Percentiles rank a stretch among this genome's conserved stretches.
These are phyloP conservation scores for Mya arenaria DNA, from an alignment of 1,140 invertebrate genomes.

Conservation along the genomic window DNA sequence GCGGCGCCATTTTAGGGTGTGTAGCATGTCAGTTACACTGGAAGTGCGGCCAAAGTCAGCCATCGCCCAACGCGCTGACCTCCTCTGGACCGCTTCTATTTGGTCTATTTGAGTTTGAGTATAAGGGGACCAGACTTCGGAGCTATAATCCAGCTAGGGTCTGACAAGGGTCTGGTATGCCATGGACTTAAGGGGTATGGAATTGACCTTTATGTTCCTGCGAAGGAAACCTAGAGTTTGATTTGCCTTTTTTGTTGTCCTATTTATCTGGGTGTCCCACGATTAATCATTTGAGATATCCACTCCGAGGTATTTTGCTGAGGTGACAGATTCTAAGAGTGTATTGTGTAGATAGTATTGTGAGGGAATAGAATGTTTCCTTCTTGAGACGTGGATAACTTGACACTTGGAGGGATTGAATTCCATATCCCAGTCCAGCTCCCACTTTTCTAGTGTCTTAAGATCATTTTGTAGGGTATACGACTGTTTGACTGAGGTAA, in stretches of 20 bases:
- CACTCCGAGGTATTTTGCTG: conserved; percentile 31
- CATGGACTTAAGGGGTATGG: conserved; percentile 2
- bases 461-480: conserved; percentile 28
- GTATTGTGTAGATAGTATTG: not conserved
- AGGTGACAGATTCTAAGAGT: not conserved
- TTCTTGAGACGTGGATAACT: conserved; percentile 25
- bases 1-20: not conserved
- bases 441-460: conserved; percentile 1
- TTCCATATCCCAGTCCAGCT: conserved; percentile 40
- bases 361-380: not conserved
- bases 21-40: conserved; percentile 9
- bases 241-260: not conserved
- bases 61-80: not conserved
- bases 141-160: conserved; percentile 13
- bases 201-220: not conserved
- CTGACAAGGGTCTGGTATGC: conserved; percentile 8
- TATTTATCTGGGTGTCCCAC: conserved; percentile 36
- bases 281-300: conserved; percentile 9
- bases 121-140: not conserved
- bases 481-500: not conserved
- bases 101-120: not conserved
- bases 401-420: conserved; percentile 45
- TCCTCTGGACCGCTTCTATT: conserved; percentile 6
- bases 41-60: not conserved
- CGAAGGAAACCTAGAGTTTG: not conserved